Conservation (phyloP, 2,888 invertebrate genomes). For the Lasioglossum malachurum region DNA sequence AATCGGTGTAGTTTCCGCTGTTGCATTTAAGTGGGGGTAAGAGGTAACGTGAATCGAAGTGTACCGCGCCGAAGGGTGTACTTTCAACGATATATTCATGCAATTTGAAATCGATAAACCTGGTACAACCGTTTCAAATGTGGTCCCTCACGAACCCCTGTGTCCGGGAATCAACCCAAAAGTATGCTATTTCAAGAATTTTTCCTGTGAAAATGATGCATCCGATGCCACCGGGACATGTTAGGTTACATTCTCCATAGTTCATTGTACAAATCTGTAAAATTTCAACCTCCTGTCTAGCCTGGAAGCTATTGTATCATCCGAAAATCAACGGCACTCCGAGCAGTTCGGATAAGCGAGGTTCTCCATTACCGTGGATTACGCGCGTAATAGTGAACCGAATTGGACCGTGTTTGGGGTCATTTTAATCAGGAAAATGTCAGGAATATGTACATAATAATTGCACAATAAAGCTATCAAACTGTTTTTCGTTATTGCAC, state of each 20-base stretch:
- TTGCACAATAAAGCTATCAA: fast-evolving
- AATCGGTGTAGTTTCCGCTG: not conserved
- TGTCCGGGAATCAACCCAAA: fast-evolving
- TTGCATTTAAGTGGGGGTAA: not conserved
- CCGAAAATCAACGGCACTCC: not conserved
- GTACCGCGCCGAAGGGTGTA: not conserved
- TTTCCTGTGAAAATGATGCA: not conserved
- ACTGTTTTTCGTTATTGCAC: not conserved
- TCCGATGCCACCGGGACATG: not conserved
- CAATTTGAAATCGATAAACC: not conserved
- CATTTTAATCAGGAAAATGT: not conserved
- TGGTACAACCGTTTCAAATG: not conserved
- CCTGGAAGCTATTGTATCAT: not conserved
- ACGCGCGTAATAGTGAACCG: not conserved
- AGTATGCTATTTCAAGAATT: not conserved
- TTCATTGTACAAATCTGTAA: not conserved
- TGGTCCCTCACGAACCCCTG: not conserved
- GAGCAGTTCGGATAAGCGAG: not conserved
- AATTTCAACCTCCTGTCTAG: not conserved
- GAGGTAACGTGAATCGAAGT: not conserved
- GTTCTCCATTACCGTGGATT: not conserved
- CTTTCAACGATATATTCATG: not conserved
- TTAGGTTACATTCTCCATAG: not conserved
- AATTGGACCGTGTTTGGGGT: not conserved
- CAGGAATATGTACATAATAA: not conserved